Conservation (phyloP, 2,888 invertebrate species). For the Parthenolecanium corni region DNA sequence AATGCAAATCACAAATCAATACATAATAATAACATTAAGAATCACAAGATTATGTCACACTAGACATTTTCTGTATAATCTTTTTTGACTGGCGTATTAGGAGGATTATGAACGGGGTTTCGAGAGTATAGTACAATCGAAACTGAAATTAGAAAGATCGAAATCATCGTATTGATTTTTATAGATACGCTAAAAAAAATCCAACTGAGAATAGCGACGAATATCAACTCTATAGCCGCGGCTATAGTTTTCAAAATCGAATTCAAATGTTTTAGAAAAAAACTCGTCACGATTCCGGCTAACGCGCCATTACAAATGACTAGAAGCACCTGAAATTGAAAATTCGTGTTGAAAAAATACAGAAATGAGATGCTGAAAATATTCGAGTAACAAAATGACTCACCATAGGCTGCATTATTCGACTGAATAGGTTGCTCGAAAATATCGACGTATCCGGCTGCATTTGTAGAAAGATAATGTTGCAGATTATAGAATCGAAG, state of each 20-base stretch:
- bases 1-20: neutral
- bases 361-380: too few species aligned
- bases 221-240: conserved; percentile 78
- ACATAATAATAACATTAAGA: too few species aligned
- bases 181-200: conserved; percentile 74
- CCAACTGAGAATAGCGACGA: conserved; percentile 81
- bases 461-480: conserved; percentile 51
- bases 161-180: conserved; percentile 63
- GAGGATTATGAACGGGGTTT: conserved; percentile 49
- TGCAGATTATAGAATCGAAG: conserved; percentile 84
- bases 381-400: conserved; percentile 7
- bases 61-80: neutral
- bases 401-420: conserved; percentile 30
- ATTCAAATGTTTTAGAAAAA: conserved; percentile 83
- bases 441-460: conserved; percentile 24
- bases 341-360: too few species aligned
- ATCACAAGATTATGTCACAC: neutral
- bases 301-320: conserved; percentile 78
- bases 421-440: conserved; percentile 14
- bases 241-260: conserved; percentile 94
- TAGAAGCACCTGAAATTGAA: conserved; percentile 33
- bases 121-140: conserved; percentile 79
- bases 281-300: conserved; percentile 85
- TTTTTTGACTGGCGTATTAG: neutral
- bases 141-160: conserved; percentile 69